Conservation (phyloP, 1,140 invertebrate species). For the Littorina saxatilis region DNA sequence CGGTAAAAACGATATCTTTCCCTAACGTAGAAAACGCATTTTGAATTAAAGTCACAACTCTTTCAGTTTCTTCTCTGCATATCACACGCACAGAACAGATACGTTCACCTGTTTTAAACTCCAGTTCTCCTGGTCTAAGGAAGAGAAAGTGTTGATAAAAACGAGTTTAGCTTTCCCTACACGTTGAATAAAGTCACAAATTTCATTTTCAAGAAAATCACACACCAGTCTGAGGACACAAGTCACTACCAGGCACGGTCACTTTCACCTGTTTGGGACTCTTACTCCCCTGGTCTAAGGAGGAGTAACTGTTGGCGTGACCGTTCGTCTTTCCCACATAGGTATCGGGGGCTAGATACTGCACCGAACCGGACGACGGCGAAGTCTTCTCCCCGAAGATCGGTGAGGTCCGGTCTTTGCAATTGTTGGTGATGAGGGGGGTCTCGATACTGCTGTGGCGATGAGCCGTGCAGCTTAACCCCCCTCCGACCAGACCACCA, state of each 20-base stretch:
- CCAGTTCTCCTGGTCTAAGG: too few relatives aligned
- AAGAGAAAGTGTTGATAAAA: too few relatives aligned
- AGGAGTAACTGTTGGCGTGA: neutral
- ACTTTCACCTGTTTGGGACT: neutral
- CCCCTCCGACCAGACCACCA: neutral
- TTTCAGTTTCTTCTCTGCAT: too few relatives aligned
- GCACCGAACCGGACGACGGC: neutral
- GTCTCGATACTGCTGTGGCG: neutral
- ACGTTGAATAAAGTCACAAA: too few relatives aligned
- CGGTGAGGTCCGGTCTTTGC: too few relatives aligned
- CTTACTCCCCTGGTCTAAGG: neutral
- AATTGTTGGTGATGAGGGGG: neutral
- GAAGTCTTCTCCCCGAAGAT: neutral
- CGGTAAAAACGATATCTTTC: too few relatives aligned
- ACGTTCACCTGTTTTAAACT: too few relatives aligned
- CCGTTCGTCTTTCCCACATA: neutral
- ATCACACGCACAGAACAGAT: too few relatives aligned
- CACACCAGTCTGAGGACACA: neutral
- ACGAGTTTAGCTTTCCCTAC: too few relatives aligned
- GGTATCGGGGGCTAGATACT: constrained; percentile 7
- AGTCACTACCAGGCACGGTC: neutral
- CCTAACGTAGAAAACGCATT: too few relatives aligned
- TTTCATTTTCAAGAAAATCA: too few relatives aligned
- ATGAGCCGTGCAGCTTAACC: neutral
- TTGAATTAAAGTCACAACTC: too few relatives aligned